phyloP scores from a whole-genome alignment of 2,797 vertebrate genomes.

The Ctenopoma kingsleyae region DNA sequence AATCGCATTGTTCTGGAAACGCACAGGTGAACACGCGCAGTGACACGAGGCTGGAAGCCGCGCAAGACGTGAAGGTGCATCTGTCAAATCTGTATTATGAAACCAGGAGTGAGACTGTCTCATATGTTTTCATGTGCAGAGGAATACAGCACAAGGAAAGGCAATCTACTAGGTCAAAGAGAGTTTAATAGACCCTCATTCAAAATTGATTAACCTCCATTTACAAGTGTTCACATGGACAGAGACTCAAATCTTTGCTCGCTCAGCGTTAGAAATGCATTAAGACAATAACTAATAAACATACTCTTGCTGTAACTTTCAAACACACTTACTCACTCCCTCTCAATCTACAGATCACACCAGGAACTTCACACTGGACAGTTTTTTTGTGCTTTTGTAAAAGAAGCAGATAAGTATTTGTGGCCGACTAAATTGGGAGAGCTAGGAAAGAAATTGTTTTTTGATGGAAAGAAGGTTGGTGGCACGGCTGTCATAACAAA shows the following conservation, averaged over 20 bases:
- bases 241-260: conserved; percentile 15
- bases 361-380: conserved; percentile 42
- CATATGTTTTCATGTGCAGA: not conserved
- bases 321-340: conserved; percentile 12
- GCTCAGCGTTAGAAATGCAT: conserved; percentile 49
- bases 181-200: conserved; percentile 65
- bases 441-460: conserved; percentile 58
- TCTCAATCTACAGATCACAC: conserved; percentile 54
- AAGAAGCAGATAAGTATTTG: conserved; percentile 62
- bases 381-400: conserved; percentile 36
- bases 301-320: conserved; percentile 21
- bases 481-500: conserved; percentile 55
- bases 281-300: conserved; percentile 31
- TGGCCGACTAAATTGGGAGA: conserved; percentile 59
- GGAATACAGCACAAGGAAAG: not conserved
- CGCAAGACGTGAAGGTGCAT: not conserved
- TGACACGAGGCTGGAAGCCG: not conserved
- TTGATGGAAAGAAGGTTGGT: conserved; percentile 63
- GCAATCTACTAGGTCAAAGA: conserved; percentile 39
- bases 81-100: not conserved
- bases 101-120: not conserved
- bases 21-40: conserved; percentile 12
- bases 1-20: conserved; percentile 23
- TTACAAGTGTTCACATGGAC: conserved; percentile 48
- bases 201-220: conserved; percentile 69